Conservation (phyloP, 1,140 invertebrate species). For the Archivesica marissinica region DNA sequence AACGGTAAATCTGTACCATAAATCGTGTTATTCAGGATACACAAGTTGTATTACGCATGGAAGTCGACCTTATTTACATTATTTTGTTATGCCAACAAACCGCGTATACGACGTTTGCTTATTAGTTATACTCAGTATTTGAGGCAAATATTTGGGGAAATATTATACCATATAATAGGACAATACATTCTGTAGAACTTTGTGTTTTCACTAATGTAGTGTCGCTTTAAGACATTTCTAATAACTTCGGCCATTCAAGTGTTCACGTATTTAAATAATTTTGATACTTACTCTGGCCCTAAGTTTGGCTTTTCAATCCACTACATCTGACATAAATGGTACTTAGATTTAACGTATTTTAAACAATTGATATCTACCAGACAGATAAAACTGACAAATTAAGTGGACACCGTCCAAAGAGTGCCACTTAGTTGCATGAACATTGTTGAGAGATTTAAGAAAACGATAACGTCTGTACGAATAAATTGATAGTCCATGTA, state of each 20-base stretch:
- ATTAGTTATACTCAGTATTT: too few species aligned
- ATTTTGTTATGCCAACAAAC: too few species aligned
- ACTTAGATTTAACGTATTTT: not conserved
- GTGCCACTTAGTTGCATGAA: not conserved
- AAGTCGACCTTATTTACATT: too few species aligned
- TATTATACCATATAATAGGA: too few species aligned
- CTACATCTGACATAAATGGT: constrained; percentile 37
- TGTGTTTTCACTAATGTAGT: too few species aligned
- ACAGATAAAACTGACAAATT: constrained; percentile 50
- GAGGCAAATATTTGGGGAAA: too few species aligned
- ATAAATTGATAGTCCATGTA: constrained; percentile 61
- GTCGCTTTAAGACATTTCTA: constrained; percentile 4
- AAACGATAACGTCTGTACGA: not conserved
- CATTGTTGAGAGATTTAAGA: constrained; percentile 35
- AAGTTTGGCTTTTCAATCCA: constrained; percentile 7
- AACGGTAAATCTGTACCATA: too few species aligned
- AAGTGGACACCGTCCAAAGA: constrained; percentile 23
- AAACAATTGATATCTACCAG: constrained; percentile 44
- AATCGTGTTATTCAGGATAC: too few species aligned
- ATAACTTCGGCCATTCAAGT: constrained; percentile 14
- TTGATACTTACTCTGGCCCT: constrained; percentile 49
- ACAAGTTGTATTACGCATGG: too few species aligned
- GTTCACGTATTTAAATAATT: constrained; percentile 45
- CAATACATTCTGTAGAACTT: too few species aligned
- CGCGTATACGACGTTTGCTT: too few species aligned